Conservation (phyloP, 1,140 invertebrate genomes). For the Cheumatopsyche charites region DNA sequence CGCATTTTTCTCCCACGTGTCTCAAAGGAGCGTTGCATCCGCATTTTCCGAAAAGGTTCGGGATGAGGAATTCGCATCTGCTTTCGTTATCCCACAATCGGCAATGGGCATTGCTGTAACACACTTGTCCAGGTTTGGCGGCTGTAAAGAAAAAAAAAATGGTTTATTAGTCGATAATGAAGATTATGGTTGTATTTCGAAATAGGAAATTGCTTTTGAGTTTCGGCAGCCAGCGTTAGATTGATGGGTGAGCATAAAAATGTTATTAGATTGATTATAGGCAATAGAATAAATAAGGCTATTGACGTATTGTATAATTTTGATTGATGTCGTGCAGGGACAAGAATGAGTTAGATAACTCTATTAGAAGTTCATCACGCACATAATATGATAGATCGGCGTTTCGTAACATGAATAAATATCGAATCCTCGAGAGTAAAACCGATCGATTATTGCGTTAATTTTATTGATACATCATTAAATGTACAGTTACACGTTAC, state of each 20-base stretch:
- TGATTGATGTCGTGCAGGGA: too few species aligned
- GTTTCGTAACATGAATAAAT: too few species aligned
- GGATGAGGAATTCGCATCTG: constrained; percentile 87
- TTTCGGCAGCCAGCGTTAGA: neutral
- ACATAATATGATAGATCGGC: too few species aligned
- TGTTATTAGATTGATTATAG: too few species aligned
- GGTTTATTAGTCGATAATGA: neutral
- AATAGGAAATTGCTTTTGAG: neutral
- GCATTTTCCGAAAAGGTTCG: constrained; percentile 86
- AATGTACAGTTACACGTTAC: too few species aligned
- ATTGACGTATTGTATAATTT: too few species aligned
- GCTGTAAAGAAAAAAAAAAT: constrained; percentile 65
- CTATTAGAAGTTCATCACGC: too few species aligned
- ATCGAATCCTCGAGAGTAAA: too few species aligned
- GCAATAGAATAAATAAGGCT: too few species aligned
- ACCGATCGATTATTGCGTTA: too few species aligned
- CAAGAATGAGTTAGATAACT: too few species aligned
- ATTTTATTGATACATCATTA: too few species aligned
- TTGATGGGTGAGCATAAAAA: neutral
- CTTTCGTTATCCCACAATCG: constrained; percentile 79
- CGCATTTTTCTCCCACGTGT: constrained; percentile 69
- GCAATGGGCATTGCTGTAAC: constrained; percentile 88
- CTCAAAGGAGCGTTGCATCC: constrained; percentile 75
- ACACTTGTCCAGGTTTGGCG: constrained; percentile 84
- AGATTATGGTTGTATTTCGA: neutral